phyloP scores from a whole-genome alignment of 2,888 invertebrate species.

The Lordiphosa fenestrarum region DNA sequence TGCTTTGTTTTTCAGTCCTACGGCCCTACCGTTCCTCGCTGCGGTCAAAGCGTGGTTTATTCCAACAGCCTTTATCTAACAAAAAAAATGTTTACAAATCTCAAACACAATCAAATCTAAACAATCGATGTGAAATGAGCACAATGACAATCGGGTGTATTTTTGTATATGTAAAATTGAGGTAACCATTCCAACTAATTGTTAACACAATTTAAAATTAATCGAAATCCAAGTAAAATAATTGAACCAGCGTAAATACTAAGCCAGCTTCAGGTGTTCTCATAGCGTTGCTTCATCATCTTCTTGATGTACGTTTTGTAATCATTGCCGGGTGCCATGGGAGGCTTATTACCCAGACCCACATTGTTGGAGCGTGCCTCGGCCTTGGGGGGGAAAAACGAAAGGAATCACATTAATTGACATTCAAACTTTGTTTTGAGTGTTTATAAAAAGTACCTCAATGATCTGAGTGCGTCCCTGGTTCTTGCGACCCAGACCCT shows the following conservation, averaged over 20 bases:
- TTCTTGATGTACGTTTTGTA: slow-evolving; percentile 80
- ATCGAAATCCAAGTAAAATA: not conserved
- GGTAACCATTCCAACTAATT: slow-evolving; percentile 9
- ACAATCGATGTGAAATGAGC: slow-evolving; percentile 12
- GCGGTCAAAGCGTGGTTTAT: too few relatives aligned
- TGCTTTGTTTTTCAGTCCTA: too few relatives aligned
- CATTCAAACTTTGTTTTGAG: not conserved
- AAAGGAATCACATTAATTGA: not conserved
- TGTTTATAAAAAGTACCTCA: slow-evolving; percentile 82
- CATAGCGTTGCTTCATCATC: slow-evolving; percentile 81
- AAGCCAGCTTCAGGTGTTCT: slow-evolving; percentile 68
- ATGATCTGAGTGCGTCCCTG: slow-evolving; percentile 97
- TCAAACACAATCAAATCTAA: slow-evolving; percentile 7
- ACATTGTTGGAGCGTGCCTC: slow-evolving; percentile 85
- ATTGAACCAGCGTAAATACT: slow-evolving; percentile 1
- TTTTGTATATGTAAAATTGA: slow-evolving; percentile 1
- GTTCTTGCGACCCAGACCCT: slow-evolving; percentile 95
- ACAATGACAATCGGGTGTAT: not conserved
- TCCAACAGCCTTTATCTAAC: too few relatives aligned
- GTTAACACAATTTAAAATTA: slow-evolving; percentile 3
- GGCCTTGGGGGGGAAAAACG: slow-evolving; percentile 48
- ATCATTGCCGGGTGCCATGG: slow-evolving; percentile 74
- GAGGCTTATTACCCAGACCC: slow-evolving; percentile 89
- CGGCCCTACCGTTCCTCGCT: too few relatives aligned
- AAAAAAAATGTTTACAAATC: too few relatives aligned